Percentiles rank a stretch among this genome's conserved stretches.
phyloP scores from a whole-genome alignment of 2,113 vertebrate genomes.

The Eurystomus gularis region DNA sequence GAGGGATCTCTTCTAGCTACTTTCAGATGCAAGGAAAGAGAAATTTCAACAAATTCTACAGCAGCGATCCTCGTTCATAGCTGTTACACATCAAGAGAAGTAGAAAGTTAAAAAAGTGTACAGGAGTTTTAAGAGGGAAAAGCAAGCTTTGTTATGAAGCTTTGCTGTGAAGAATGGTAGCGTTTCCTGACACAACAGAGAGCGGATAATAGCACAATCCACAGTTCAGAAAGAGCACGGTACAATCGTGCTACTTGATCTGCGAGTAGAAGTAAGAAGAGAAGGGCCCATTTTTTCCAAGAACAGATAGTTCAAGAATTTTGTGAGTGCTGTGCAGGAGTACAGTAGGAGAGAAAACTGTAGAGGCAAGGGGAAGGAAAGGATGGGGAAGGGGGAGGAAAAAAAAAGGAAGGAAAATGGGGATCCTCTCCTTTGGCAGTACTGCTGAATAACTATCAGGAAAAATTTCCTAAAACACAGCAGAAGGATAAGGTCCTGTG shows the following conservation, averaged over 20 bases:
- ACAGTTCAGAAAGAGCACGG: not conserved
- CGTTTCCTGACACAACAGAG: accelerated
- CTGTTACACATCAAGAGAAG: not conserved
- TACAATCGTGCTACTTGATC: not conserved
- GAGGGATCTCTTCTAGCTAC: not conserved
- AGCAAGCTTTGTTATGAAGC: not conserved
- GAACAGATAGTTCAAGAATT: not conserved
- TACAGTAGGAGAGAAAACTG: not conserved
- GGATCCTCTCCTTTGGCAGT: not conserved
- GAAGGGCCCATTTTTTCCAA: not conserved
- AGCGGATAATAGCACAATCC: not conserved
- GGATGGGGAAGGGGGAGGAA: not conserved
- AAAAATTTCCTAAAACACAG: not conserved
- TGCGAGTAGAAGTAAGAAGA: not conserved
- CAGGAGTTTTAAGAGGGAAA: not conserved
- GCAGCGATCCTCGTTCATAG: not conserved
- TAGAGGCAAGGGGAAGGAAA: not conserved
- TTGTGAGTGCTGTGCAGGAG: not conserved
- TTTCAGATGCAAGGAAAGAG: not conserved
- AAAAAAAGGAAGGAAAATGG: not conserved
- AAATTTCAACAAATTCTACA: not conserved
- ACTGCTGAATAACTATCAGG: not conserved
- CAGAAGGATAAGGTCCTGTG: not conserved
- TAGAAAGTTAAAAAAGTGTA: not conserved
- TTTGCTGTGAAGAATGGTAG: not conserved